phyloP scores from a whole-genome alignment of 2,113 vertebrate species.

The Lamprologus callipterus region DNA sequence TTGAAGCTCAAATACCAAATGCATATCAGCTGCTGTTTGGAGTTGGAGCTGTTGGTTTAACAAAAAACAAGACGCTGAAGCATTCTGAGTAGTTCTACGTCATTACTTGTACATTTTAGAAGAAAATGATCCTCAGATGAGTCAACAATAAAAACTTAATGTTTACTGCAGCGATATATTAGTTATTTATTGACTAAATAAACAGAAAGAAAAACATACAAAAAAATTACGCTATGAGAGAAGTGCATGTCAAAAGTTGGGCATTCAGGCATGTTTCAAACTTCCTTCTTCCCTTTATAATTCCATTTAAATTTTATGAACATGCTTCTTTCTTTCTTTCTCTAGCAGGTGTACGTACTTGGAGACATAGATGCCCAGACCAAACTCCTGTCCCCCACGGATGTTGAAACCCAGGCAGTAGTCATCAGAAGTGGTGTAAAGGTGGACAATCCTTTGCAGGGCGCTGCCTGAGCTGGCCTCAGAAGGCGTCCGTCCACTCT shows the following conservation, averaged over 20 bases:
- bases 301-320: background rate
- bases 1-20: background rate
- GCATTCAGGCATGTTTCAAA: background rate
- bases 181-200: background rate
- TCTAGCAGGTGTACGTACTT: constrained; percentile 67
- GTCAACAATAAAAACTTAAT: rapidly evolving
- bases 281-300: background rate
- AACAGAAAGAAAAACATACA: background rate
- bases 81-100: background rate
- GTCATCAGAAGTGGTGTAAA: constrained; percentile 91
- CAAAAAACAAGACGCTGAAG: rapidly evolving
- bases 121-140: background rate
- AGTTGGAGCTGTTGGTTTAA: background rate
- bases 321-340: background rate
- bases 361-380: constrained; percentile 92
- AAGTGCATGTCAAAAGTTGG: background rate
- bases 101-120: background rate
- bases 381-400: constrained; percentile 88
- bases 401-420: constrained; percentile 95
- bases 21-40: background rate
- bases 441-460: constrained; percentile 80
- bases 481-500: constrained; percentile 70
- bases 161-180: rapidly evolving
- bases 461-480: constrained; percentile 75
- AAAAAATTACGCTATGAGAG: background rate